Base-by-base conservation (phyloP, 2,888 invertebrate genomes). In the Oscheius sp. region DNA sequence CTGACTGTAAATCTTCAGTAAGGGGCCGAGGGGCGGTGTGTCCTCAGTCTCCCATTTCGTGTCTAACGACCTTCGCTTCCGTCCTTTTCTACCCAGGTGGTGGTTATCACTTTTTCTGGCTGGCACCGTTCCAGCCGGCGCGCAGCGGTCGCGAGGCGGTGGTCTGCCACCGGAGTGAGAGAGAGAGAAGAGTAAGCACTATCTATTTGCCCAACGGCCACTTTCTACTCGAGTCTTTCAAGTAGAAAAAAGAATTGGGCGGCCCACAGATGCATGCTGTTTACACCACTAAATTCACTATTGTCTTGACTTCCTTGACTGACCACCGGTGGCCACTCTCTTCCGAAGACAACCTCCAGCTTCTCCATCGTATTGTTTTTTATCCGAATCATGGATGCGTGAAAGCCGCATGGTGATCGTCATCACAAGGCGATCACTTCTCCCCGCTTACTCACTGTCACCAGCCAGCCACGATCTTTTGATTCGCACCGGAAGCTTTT, bases 191-290 rank as follows among this genome's bases (percentile, higher is more conserved):
- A 68, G 68, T 68, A 68, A 68, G 68, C 68, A 68, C 68, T 55
- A 68, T 68, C 68, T 68, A 55, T 68, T 68, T 68, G 68, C 68
- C 68, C 68, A 55, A 53, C 68, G 68, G 68, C 33, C 68, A 68
- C 68, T 42, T 68, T 68, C 53, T 68, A 68, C 65, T 65, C 65
- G 60, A 60, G 37, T 35, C 60, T 60, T 60, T 60, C 60, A 37
- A 42, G 37, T 29, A 33, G 60, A 60, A 60, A 60, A 60, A 60
- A 60, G 59, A 42, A 32, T 33, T 37, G n/a, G 60, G 60, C 60
- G 60, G 60, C 60, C 9, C 60, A 42, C 42, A 42, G 35, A 29
- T 33, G 58, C 58, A 58, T 32, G 2, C 58, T 58, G 21, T 58
- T 58, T 58, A 58, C 58, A 29, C 42, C 42, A 21, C 21, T 21